Evolutionary conservation across 2,797 vertebrate genomes (phyloP), one percentile per base, ranked within the genome.

Genomic region (Muscicapa striata): DNA sequence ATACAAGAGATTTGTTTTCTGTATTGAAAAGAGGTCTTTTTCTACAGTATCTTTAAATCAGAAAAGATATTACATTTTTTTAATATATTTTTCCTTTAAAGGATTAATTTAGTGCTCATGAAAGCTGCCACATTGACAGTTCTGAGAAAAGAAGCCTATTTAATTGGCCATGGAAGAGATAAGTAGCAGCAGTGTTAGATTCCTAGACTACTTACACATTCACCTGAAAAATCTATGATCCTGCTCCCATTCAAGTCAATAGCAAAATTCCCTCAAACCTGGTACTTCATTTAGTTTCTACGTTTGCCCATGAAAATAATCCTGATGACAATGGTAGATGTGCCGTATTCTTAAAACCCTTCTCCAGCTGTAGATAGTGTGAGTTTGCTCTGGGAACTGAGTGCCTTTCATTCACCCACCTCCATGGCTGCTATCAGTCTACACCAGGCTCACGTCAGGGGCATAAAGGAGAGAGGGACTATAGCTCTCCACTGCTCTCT

Each of bases 1-100:
- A 94, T 95, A 94, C 89, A 76, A 93, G 93, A 90, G 81, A 84
- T 97, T 96, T 96, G 76, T 89, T 95, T 95, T 97, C 74, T 79
- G 45, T 84, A 59, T 79, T 97, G 92, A 95, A 95, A 94, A 95
- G 83, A 63, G 48, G 80, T 64, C 57, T 91, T 92, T 95, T 89
- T 87, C 86, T 20, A 69, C n/a, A 40, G 9, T 88, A 96, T 97
- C 93, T 92, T 97, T 88, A 95, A 94, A 97, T 97, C 95, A 93
- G 87, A 95, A 89, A 89, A 84, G 45, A 85, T 82, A 95, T 78
- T 69, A 85, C 18, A 8, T 83, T 82, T 93, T 94, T 92, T 83
- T 10, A 13, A 67, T 34, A 27, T 81, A 36, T 78, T 92, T 97
- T 92, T 80, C 82, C 69, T 69, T 95, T 94, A 86, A 88, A 94